phyloP scores from a whole-genome alignment of 1,140 invertebrate genomes.

The Aphelinus atriplicis region DNA sequence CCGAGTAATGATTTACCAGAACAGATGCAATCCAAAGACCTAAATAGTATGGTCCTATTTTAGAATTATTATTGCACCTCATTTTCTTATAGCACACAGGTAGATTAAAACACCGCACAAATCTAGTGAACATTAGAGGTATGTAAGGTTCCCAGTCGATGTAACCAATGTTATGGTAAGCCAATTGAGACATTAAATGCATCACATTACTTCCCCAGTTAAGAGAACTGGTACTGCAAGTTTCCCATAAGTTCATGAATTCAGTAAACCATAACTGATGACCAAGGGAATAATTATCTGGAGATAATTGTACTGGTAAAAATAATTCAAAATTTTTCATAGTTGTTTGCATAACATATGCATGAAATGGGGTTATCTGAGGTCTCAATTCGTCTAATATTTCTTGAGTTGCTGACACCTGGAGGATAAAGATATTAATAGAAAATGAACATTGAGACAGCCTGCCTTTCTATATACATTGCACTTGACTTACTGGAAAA shows the following conservation, averaged over 20 bases:
- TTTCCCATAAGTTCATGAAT: slow-evolving; percentile 80
- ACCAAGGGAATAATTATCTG: slow-evolving; percentile 72
- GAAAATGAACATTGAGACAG: slow-evolving; percentile 15
- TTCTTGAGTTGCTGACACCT: slow-evolving; percentile 79
- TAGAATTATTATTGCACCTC: slow-evolving; percentile 57
- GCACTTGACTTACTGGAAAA: slow-evolving; percentile 56
- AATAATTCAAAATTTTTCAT: slow-evolving; percentile 78
- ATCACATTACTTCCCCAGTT: slow-evolving; percentile 79
- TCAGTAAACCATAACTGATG: slow-evolving; percentile 87
- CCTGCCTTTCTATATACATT: background rate
- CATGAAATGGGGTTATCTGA: slow-evolving; percentile 77
- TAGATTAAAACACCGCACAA: slow-evolving; percentile 80
- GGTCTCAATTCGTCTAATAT: slow-evolving; percentile 88
- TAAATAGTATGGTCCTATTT: slow-evolving; percentile 70
- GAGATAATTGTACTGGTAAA: slow-evolving; percentile 77
- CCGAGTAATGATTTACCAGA: slow-evolving; percentile 46
- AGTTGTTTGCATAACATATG: slow-evolving; percentile 67
- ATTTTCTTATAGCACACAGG: slow-evolving; percentile 80
- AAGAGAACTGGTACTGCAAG: slow-evolving; percentile 73
- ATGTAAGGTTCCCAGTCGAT: slow-evolving; percentile 89
- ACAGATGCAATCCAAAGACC: slow-evolving; percentile 62
- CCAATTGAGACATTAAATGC: slow-evolving; percentile 77
- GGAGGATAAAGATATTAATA: slow-evolving; percentile 37
- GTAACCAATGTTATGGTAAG: slow-evolving; percentile 81
- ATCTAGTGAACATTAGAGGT: slow-evolving; percentile 83